A percentile compares a stretch with the other conserved stretches of the same genome.
Evolutionary conservation across 2,888 invertebrate species (phyloP).

Genomic region (Dastarcus helophoroides): DNA sequence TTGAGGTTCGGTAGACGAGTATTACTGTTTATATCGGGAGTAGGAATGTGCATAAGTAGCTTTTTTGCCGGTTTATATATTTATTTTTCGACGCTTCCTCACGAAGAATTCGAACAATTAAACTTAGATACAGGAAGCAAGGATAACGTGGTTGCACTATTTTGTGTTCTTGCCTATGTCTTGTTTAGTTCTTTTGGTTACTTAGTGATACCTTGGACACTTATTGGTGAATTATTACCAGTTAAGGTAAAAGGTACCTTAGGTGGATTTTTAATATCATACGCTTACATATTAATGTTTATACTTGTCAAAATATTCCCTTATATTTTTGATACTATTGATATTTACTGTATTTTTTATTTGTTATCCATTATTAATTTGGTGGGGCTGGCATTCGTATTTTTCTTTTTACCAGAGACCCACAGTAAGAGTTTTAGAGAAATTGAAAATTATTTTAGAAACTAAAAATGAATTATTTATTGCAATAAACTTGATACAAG

Average conservation of each 20-base stretch:
- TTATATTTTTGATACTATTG: slow-evolving; percentile 33
- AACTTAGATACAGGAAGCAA: slow-evolving; percentile 20
- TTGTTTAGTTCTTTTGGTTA: slow-evolving; percentile 43
- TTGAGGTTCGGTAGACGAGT: slow-evolving; percentile 39
- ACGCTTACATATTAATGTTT: slow-evolving; percentile 46
- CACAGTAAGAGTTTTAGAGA: slow-evolving; percentile 44
- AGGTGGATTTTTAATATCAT: slow-evolving; percentile 40
- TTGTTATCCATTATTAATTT: slow-evolving; percentile 38
- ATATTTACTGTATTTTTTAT: slow-evolving; percentile 38
- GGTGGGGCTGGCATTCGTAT: slow-evolving; percentile 37
- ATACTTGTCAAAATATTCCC: slow-evolving; percentile 42
- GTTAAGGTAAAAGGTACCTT: slow-evolving; percentile 41
- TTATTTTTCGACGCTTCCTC: slow-evolving; percentile 20
- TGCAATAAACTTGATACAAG: too few relatives aligned
- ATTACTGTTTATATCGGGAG: slow-evolving; percentile 40
- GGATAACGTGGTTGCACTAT: slow-evolving; percentile 35
- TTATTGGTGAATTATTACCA: slow-evolving; percentile 43
- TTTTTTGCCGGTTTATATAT: slow-evolving; percentile 31
- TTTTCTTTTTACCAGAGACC: slow-evolving; percentile 45
- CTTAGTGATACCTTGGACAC: slow-evolving; percentile 47
- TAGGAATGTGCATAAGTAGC: slow-evolving; percentile 43
- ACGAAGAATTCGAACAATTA: slow-evolving; percentile 21
- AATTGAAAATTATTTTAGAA: slow-evolving; percentile 43
- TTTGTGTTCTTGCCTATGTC: slow-evolving; percentile 41
- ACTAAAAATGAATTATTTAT: too few relatives aligned